phyloP scores from a whole-genome alignment of 2,113 vertebrate species.

The Peromyscus polionotus region DNA sequence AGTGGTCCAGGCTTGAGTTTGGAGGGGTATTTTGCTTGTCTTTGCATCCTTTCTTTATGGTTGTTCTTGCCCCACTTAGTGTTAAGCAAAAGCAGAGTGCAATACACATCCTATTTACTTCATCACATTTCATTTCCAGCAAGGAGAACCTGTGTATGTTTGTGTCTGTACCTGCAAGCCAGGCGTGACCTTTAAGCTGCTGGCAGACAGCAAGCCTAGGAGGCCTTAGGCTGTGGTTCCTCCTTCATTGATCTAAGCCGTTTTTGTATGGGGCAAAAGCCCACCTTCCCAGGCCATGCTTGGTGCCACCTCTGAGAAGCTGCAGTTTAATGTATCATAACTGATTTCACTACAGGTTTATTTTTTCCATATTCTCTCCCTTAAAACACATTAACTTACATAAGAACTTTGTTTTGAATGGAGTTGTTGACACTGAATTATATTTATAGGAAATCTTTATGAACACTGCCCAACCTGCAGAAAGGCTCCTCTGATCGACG shows the following conservation, averaged over 20 bases:
- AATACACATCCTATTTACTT: neutral
- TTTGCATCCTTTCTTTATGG: slow-evolving; percentile 5
- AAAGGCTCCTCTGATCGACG: slow-evolving; percentile 1
- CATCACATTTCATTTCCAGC: neutral
- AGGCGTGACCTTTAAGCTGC: neutral
- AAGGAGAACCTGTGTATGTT: neutral
- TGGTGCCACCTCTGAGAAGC: slow-evolving; percentile 56
- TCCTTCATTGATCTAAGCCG: slow-evolving; percentile 36
- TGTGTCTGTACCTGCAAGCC: neutral
- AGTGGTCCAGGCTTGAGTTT: neutral
- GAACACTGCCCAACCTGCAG: slow-evolving; percentile 10
- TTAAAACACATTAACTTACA: slow-evolving; percentile 34
- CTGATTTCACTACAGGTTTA: slow-evolving; percentile 74
- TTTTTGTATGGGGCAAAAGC: slow-evolving; percentile 36
- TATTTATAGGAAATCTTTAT: slow-evolving; percentile 45
- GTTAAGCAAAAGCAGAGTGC: neutral
- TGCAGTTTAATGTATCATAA: slow-evolving; percentile 72
- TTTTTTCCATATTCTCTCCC: slow-evolving; percentile 61
- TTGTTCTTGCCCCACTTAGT: neutral
- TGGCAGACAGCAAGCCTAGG: slow-evolving; percentile 16
- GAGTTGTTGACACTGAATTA: slow-evolving; percentile 56
- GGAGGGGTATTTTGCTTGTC: neutral
- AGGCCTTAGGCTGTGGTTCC: neutral
- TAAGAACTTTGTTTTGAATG: slow-evolving; percentile 42
- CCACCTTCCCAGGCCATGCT: slow-evolving; percentile 16